These are phyloP conservation scores for Pilophorus perplexus DNA, from an alignment of 2,888 invertebrate species.

Conservation along the genomic window DNA sequence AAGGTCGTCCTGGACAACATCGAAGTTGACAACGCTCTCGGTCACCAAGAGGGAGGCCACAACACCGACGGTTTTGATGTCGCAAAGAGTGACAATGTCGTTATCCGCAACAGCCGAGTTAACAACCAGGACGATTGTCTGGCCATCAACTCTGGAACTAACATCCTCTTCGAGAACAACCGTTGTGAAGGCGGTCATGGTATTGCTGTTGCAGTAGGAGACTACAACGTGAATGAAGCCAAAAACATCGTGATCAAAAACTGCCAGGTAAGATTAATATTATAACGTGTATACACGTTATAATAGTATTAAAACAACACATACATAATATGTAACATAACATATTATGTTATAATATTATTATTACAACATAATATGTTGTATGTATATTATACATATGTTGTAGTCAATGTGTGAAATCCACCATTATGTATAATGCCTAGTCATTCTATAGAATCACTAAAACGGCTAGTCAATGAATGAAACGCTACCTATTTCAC, in stretches of 20 bases:
- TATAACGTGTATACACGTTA: no score
- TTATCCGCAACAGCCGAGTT: not conserved
- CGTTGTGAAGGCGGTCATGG: slow-evolving; percentile 20
- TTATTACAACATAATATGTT: no score
- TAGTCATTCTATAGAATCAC: no score
- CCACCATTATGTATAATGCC: no score
- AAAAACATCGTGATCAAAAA: slow-evolving; percentile 5
- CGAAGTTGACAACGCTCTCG: not conserved
- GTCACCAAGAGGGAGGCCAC: slow-evolving; percentile 13
- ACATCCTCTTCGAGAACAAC: slow-evolving; percentile 18
- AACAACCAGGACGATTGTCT: slow-evolving; percentile 26
- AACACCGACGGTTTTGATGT: slow-evolving; percentile 30
- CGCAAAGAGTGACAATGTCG: not conserved
- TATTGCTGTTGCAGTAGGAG: slow-evolving; percentile 15
- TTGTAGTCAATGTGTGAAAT: no score
- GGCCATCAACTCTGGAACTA: slow-evolving; percentile 22
- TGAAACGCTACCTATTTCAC: no score
- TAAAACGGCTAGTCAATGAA: no score
- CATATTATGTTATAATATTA: no score
- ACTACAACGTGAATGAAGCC: slow-evolving; percentile 3
- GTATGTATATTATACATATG: no score
- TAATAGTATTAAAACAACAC: no score
- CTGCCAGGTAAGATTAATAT: no score
- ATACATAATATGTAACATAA: no score
- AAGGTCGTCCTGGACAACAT: slow-evolving; percentile 3